Evolutionary conservation across 2,113 vertebrate species (phyloP).

Genomic region (Psittacus erithacus): DNA sequence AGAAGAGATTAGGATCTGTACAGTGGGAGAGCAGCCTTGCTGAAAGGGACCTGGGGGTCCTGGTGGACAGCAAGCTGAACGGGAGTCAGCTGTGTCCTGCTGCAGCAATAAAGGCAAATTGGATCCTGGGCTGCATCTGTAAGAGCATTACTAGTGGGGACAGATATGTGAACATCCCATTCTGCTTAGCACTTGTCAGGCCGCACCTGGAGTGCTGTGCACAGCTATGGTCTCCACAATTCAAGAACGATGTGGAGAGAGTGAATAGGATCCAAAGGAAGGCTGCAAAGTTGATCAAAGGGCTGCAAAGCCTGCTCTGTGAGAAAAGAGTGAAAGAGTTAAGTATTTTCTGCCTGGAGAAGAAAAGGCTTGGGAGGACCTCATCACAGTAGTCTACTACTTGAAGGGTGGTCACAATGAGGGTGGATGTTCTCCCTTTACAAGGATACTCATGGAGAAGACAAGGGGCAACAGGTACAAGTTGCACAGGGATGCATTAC

Average conservation of each 20-base stretch:
- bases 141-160: not conserved
- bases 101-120: not conserved
- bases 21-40: not conserved
- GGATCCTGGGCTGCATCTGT: not conserved
- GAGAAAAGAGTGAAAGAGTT: not conserved
- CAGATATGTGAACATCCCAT: accelerated
- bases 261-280: not conserved
- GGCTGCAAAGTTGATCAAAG: not conserved
- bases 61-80: not conserved
- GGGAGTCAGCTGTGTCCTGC: not conserved
- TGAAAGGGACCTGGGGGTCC: not conserved
- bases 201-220: not conserved
- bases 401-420: not conserved
- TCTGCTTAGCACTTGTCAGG: not conserved
- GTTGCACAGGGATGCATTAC: not conserved
- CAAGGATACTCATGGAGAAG: not conserved
- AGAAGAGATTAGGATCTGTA: no score
- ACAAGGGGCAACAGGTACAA: not conserved
- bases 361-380: not conserved
- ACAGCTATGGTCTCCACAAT: not conserved
- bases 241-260: not conserved
- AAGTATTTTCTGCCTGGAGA: not conserved
- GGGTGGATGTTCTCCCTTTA: not conserved
- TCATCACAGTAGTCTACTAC: not conserved
- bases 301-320: not conserved